phyloP scores from a whole-genome alignment of 2,888 invertebrate genomes.

The Anthophora plumipes region DNA sequence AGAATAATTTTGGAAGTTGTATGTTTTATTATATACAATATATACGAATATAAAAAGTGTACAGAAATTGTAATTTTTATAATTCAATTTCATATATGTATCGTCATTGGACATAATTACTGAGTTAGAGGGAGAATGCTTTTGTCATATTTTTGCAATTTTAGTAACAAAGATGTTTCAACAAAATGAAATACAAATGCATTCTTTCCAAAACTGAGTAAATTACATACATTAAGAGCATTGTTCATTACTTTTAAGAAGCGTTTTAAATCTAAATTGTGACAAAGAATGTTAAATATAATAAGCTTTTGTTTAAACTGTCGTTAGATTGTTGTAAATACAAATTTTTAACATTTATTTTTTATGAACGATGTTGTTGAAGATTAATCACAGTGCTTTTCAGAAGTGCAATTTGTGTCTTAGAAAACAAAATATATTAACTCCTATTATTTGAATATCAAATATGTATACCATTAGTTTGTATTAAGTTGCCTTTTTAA shows the following conservation, averaged over 20 bases:
- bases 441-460: conserved; percentile 21
- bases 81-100: conserved; percentile 42
- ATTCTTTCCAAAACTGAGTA: conserved; percentile 32
- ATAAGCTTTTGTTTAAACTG: conserved; percentile 14
- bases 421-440: conserved; percentile 12
- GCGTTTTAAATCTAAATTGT: conserved; percentile 17
- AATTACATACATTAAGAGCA: conserved; percentile 5
- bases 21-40: conserved; percentile 37
- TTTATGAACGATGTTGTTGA: conserved; percentile 16
- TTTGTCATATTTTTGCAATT: conserved; percentile 56
- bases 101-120: conserved; percentile 17
- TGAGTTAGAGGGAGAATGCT: conserved; percentile 42
- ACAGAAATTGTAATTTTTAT: conserved; percentile 53
- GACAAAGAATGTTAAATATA: conserved; percentile 3
- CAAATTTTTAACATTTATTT: conserved; percentile 15
- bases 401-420: conserved; percentile 13
- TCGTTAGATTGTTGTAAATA: conserved; percentile 30
- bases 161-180: conserved; percentile 29
- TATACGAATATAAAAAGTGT: conserved; percentile 27
- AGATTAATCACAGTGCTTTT: conserved; percentile 12
- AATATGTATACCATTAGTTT: conserved; percentile 14
- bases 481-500: conserved; percentile 42
- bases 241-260: conserved; percentile 25
- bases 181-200: conserved; percentile 31
- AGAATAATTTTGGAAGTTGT: conserved; percentile 22